phyloP scores from a whole-genome alignment of 2,888 invertebrate species.

The Ectemnius cavifrons region DNA sequence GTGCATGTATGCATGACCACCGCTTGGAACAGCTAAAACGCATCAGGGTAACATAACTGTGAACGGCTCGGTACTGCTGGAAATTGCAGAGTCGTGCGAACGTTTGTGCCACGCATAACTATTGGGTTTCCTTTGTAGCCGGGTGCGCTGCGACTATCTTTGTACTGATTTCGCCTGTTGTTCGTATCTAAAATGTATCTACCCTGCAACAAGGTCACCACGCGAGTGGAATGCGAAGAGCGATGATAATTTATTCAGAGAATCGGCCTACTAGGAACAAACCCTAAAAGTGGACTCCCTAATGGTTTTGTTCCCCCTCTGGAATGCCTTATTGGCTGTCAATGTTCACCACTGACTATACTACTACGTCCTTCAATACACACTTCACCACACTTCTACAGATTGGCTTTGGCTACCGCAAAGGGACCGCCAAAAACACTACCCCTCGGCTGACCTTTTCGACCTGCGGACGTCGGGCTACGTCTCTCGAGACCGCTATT shows the following conservation, averaged over 20 bases:
- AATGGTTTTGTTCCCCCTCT: conserved; percentile 39
- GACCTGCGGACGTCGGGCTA: conserved; percentile 23
- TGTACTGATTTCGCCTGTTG: neutral
- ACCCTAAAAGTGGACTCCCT: conserved; percentile 21
- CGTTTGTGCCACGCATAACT: conserved; percentile 13
- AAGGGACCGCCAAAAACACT: conserved; percentile 51
- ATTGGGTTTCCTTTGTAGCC: neutral
- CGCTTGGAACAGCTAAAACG: no score
- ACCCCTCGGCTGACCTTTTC: conserved; percentile 32
- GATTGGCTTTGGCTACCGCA: conserved; percentile 55
- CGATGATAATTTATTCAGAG: conserved; percentile 48
- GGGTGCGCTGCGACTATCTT: neutral
- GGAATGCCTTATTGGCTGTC: conserved; percentile 66
- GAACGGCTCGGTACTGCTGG: neutral
- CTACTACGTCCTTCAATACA: conserved; percentile 17
- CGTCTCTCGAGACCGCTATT: conserved; percentile 16
- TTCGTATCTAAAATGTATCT: neutral
- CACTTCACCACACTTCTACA: conserved; percentile 36
- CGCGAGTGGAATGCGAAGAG: neutral
- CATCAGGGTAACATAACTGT: no score
- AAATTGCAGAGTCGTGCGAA: neutral
- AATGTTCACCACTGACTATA: conserved; percentile 50
- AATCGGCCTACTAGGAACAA: conserved; percentile 23
- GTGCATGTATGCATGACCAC: no score
- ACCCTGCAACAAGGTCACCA: neutral